Base-by-base conservation (phyloP, 2,113 vertebrate genomes). In the Trichechus manatus region DNA sequence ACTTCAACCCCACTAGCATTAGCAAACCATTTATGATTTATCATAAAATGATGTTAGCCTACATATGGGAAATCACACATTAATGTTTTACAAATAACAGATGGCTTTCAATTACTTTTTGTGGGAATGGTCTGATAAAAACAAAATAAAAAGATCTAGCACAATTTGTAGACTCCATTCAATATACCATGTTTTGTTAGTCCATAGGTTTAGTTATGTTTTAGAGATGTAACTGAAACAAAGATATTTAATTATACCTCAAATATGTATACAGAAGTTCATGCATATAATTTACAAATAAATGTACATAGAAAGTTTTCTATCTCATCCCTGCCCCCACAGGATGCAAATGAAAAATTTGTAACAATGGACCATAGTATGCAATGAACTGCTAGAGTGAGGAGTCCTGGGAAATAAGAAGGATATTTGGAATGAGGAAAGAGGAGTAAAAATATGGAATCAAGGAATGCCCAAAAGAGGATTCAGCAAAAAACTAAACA, bases 101-200 rank as follows among this genome's bases (percentile, higher is more conserved):
- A 93, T 82, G 22, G 23, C 25, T 27, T 92, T 84, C 20, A 95
- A 61, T 94, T 81, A 50, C 78, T 44, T 85, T 85, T 96, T 94
- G 77, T 87, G 64, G 33, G 70, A 74, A 81, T 72, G 31, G 64
- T 13, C 11, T 36, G 27, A 56, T 47, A 5, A 36, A 75, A 91
- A 91, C 31, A 61, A 68, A 91, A 4, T 47, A 72, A 77, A 77
- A 29, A 36, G 66, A 94, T 59, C 3, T 8, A 63, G 33, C n/a
- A 74, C 4, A 81, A 56, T 79, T 27, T 74, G 3, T 68, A 96
- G 47, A n/a, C 8, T 61, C 0, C 20, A 91, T 23, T 63, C 8
- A 50, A 68, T 91, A 7, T 47, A 90, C 63, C 31, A 63, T 47
- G 53, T 64, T 68, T 47, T 75, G 70, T 44, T 82, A 83, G 39